phyloP scores from a whole-genome alignment of 2,888 invertebrate genomes.

The Argyresthia goedartella region DNA sequence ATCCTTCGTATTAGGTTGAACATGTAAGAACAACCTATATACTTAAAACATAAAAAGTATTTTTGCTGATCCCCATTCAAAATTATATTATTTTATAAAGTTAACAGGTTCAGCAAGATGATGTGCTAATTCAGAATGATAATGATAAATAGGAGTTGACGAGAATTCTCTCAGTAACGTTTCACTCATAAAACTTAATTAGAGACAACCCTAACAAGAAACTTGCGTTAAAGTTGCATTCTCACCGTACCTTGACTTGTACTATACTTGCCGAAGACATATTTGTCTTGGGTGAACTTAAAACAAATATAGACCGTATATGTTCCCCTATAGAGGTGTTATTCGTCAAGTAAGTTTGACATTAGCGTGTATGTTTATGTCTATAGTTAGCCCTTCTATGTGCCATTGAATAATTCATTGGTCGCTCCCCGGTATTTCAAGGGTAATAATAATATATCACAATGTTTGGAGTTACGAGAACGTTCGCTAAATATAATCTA shows the following conservation, averaged over 20 bases:
- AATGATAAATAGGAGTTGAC: not conserved
- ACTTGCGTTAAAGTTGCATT: slow-evolving; percentile 50
- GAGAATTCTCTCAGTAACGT: not conserved
- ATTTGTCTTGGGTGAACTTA: slow-evolving; percentile 52
- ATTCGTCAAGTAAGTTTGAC: slow-evolving; percentile 30
- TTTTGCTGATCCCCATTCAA: too few relatives aligned
- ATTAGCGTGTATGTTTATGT: slow-evolving; percentile 40
- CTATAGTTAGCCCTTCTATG: slow-evolving; percentile 65
- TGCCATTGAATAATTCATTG: slow-evolving; percentile 69
- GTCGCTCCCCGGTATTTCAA: slow-evolving; percentile 64
- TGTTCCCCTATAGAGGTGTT: slow-evolving; percentile 33
- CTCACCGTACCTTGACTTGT: slow-evolving; percentile 57
- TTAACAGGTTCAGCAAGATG: too few relatives aligned
- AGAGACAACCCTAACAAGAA: slow-evolving; percentile 37
- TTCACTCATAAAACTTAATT: slow-evolving; percentile 33
- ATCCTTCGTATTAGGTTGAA: too few relatives aligned
- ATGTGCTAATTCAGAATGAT: not conserved
- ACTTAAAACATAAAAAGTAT: too few relatives aligned
- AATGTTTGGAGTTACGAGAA: too few relatives aligned
- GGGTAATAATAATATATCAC: slow-evolving; percentile 47
- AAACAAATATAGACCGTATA: slow-evolving; percentile 50
- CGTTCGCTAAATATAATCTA: too few relatives aligned
- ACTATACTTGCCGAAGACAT: slow-evolving; percentile 53
- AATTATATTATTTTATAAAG: too few relatives aligned
- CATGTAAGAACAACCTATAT: too few relatives aligned